Evolutionary conservation across 2,888 invertebrate species (phyloP), one percentile per base, ranked within the genome.

Genomic region (Acanthococcus lagerstroemiae): DNA sequence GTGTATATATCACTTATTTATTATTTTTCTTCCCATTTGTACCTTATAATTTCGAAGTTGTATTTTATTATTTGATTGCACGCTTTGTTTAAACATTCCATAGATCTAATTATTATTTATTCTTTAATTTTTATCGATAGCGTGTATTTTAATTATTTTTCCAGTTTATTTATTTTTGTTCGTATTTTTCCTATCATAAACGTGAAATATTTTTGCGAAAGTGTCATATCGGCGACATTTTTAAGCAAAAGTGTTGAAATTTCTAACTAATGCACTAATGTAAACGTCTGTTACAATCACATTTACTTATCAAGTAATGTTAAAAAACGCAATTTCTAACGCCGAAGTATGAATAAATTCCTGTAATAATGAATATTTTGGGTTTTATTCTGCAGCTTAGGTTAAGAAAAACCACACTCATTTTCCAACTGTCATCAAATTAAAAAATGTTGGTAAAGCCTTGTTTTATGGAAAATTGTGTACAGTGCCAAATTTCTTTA

Each of bases 11-110:
- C 19, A 19, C 19, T 45, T 37, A 17, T 45, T 17, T 45, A 17
- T 37, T 45, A 45, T 45, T 24, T 57, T 58, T 26, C 44, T n/a
- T n/a, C n/a, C n/a, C n/a, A n/a, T n/a, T n/a, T n/a, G n/a, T n/a
- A n/a, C n/a, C n/a, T n/a, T n/a, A n/a, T n/a, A n/a, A n/a, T n/a
- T n/a, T 24, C 45, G 26, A 25, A 58, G 44, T 48, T 46, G 48
- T 45, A 48, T 58, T 48, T 58, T 58, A 48, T 58, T 48, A 45
- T 48, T 58, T 48, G 27, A 58, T 45, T 45, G 58, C 58, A 58
- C 58, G 58, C 58, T 58, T 58, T 58, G n/a, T 58, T 58, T 26
- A 58, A 45, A 58, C 58, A 58, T 58, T 58, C 58, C 58, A 46
- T 58, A 45, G 46, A n/a, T 45, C 15, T 45, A 45, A 45, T 45